A percentile compares a stretch with the other conserved stretches of the same genome.
phyloP scores from a whole-genome alignment of 2,888 invertebrate species.

The Koerneria pararmatus region DNA sequence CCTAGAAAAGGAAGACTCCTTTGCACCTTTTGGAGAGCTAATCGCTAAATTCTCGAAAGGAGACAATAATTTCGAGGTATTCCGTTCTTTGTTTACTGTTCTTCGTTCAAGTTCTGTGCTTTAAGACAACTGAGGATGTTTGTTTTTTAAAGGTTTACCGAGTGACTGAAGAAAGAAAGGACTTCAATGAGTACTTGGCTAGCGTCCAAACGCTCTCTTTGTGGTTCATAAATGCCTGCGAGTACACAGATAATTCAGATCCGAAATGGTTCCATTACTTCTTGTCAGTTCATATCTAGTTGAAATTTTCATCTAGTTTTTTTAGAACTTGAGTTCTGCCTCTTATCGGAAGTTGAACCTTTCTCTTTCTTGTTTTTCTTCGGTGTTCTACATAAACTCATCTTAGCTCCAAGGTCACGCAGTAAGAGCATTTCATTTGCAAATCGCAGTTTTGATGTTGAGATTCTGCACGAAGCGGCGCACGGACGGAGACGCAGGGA shows the following conservation, averaged over 20 bases:
- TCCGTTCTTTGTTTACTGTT: background rate
- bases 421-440: conserved; percentile 31
- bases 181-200: conserved; percentile 77
- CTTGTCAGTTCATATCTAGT: conserved; percentile 37
- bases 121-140: background rate
- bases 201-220: conserved; percentile 83
- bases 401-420: no score
- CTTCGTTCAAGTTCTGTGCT: background rate
- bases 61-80: conserved; percentile 30
- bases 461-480: conserved; percentile 12
- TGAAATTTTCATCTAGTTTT: no score
- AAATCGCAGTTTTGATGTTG: conserved; percentile 24
- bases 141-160: conserved; percentile 11
- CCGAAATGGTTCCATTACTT: conserved; percentile 73
- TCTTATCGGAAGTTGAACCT: no score
- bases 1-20: conserved; percentile 66
- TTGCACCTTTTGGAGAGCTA: conserved; percentile 74
- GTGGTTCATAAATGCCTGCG: conserved; percentile 85
- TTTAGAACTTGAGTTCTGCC: no score
- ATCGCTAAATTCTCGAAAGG: conserved; percentile 61
- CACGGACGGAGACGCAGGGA: conserved; percentile 13
- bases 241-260: conserved; percentile 87
- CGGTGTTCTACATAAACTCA: conserved; percentile 7
- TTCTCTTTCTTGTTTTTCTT: conserved; percentile 5
- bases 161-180: conserved; percentile 64